Base-by-base conservation (phyloP, 2,113 vertebrate species). In the Xiphias gladius region DNA sequence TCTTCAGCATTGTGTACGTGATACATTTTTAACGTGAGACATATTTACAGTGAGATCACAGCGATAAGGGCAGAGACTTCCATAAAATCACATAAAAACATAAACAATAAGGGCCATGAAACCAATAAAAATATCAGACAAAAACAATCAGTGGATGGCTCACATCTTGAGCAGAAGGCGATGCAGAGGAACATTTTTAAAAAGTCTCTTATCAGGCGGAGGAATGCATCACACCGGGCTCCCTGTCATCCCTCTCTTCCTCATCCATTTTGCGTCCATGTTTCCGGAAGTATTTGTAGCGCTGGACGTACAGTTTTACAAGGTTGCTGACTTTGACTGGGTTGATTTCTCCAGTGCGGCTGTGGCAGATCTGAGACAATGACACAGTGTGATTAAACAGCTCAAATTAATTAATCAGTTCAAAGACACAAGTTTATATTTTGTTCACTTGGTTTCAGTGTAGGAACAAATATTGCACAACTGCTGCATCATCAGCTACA, bases 211-310 rank as follows among this genome's bases (percentile, higher is more conserved):
- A 57, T 94, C 83, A 95, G 70, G 87, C 85, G 7, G 91, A 95
- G 57, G 89, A 92, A 67, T 95, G 90, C 84, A 95, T 82, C 0
- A 63, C 67, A 55, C 89, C 89, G 0, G 79, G 80, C 55, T 96
- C 94, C 65, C 93, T 69, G 68, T 96, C 95, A 1, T 95, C 95
- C 46, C 92, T 77, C 0, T 96, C 96, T 5, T 96, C 96, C 4
- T 97, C 97, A 0, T 97, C 97, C 80, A 97, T 96, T 81, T 95
- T 97, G 78, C 97, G 96, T 20, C 96, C 96, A 0, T 97, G 97
- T 94, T 98, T 97, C 93, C 97, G 94, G 88, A 97, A 97, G 89
- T 98, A 98, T 86, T 97, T 98, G 95, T 98, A 98, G 62, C 97
- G 95, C 90, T 98, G 97, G 52, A 98, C 97, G 16, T 98, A 98